These are phyloP conservation scores for Aphidius gifuensis DNA, from an alignment of 1,140 invertebrate species.

Conservation along the genomic window DNA sequence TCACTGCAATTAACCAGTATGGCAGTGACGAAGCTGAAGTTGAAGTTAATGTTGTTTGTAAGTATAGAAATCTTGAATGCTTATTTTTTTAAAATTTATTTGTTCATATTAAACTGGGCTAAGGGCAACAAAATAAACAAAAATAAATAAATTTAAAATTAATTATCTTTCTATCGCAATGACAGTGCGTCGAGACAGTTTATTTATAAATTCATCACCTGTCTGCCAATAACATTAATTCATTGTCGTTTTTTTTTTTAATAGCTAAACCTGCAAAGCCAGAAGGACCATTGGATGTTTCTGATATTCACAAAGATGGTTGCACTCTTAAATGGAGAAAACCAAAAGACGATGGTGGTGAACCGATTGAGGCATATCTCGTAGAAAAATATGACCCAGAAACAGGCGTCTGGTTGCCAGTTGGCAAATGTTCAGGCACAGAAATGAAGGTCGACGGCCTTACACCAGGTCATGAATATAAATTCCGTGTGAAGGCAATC, in stretches of 20 bases:
- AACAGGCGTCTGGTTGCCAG: slow-evolving; percentile 85
- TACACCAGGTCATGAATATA: slow-evolving; percentile 92
- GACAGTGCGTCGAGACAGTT: no score
- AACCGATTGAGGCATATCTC: slow-evolving; percentile 90
- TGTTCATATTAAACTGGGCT: slow-evolving; percentile 10
- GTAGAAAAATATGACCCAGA: slow-evolving; percentile 95
- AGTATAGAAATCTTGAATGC: slow-evolving; percentile 43
- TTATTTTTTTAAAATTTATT: slow-evolving; percentile 6
- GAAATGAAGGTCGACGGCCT: slow-evolving; percentile 86
- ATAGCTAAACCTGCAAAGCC: slow-evolving; percentile 87
- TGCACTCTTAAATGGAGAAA: slow-evolving; percentile 97
- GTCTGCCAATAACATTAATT: slow-evolving; percentile 2
- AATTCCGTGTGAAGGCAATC: slow-evolving; percentile 95
- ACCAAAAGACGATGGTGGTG: slow-evolving; percentile 96
- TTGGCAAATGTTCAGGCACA: slow-evolving; percentile 75
- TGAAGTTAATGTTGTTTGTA: slow-evolving; percentile 86
- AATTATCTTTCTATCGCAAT: no score
- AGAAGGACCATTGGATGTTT: slow-evolving; percentile 93
- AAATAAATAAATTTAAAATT: background rate
- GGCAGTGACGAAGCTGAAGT: slow-evolving; percentile 87
- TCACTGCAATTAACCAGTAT: slow-evolving; percentile 80
- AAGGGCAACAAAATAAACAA: slow-evolving; percentile 7
- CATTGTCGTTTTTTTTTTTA: slow-evolving; percentile 29
- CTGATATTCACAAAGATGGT: slow-evolving; percentile 90
- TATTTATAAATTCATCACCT: no score